Evolutionary conservation across 30 jellyfish, hydroid and myxozoan genomes (phyloP).

Genomic region (Chironex yamaguchii): DNA sequence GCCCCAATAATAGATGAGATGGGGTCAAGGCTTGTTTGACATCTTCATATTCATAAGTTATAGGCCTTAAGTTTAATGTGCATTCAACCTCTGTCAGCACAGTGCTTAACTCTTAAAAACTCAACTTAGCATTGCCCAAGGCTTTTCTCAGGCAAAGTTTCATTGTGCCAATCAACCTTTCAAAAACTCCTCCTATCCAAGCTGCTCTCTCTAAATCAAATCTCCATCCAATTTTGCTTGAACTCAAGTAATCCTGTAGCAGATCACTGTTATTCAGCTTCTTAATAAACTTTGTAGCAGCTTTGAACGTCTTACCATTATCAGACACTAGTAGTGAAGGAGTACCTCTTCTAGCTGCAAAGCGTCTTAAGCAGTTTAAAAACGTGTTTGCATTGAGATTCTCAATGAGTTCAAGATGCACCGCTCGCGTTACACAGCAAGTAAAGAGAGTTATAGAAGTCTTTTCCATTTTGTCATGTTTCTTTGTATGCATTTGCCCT

Average conservation of each 20-base stretch:
- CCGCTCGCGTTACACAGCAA: slow-evolving; percentile 4
- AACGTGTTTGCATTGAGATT: slow-evolving; percentile 12
- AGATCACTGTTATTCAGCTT: no score
- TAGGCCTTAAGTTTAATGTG: slow-evolving; percentile 21
- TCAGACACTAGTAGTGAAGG: no score
- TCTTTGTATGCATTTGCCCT: slow-evolving; percentile 6
- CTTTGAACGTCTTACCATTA: no score
- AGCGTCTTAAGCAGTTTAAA: slow-evolving; percentile 3
- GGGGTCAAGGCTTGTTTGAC: slow-evolving; percentile 23
- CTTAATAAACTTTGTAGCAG: no score
- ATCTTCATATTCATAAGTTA: slow-evolving; percentile 34
- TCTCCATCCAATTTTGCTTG: slow-evolving; percentile 11
- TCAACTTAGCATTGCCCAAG: slow-evolving; percentile 20
- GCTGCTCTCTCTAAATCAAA: slow-evolving; percentile 29
- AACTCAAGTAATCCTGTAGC: neutral
- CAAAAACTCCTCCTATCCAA: slow-evolving; percentile 44
- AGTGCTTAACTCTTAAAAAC: slow-evolving; percentile 10
- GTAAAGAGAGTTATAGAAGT: neutral
- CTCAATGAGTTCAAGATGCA: slow-evolving; percentile 18
- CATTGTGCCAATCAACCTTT: slow-evolving; percentile 13
- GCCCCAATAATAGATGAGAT: slow-evolving; percentile 19
- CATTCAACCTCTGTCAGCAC: slow-evolving; percentile 13
- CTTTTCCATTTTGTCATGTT: slow-evolving; percentile 1
- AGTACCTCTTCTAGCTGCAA: slow-evolving; percentile 4
- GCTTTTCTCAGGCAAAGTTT: neutral